Conservation (phyloP, 2,797 vertebrate genomes). For the Aldrovandia affinis region DNA sequence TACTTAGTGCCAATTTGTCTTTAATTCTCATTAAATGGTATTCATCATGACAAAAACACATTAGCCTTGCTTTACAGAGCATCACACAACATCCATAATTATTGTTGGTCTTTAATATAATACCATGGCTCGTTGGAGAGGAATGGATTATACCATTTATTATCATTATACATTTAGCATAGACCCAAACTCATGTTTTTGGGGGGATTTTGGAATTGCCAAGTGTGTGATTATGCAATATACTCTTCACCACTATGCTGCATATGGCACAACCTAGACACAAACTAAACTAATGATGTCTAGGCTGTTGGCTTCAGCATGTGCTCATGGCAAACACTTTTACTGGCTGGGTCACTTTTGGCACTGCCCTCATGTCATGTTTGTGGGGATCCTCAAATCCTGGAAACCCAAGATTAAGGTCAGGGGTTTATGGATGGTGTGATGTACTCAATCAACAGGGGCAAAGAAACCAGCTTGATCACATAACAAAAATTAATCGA, state of each 20-base stretch:
- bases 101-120: neutral
- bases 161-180: neutral
- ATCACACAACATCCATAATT: constrained; percentile 7
- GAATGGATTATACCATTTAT: neutral
- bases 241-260: neutral
- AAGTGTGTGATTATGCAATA: neutral
- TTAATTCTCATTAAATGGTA: neutral
- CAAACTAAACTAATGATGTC: neutral
- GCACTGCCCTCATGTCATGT: neutral
- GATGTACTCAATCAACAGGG: neutral
- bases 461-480: neutral
- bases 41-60: neutral
- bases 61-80: neutral
- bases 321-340: neutral
- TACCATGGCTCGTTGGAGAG: neutral
- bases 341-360: neutral
- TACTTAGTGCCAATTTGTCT: neutral
- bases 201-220: neutral
- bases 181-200: neutral
- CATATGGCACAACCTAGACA: neutral
- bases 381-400: neutral
- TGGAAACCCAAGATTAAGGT: neutral
- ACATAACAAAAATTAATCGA: neutral
- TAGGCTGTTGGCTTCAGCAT: neutral
- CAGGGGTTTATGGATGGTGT: neutral